Base-by-base conservation (phyloP, 2,797 vertebrate species). In the Pseudopleuronectes americanus region DNA sequence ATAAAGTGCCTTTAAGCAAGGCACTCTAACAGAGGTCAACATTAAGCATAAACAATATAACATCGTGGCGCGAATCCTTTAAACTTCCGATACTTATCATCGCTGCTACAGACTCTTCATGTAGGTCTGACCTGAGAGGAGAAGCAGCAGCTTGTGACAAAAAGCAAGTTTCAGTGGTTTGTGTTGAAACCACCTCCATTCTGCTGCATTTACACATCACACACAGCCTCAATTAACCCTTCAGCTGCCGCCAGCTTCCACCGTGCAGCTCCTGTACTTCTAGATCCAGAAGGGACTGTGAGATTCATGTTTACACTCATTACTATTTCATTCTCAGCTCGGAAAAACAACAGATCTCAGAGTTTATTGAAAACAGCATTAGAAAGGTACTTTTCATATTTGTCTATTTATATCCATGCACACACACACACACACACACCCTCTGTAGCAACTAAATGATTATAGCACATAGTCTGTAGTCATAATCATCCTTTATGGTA, bases 111-210 rank as follows among this genome's bases (percentile, higher is more conserved):
- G 67, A 68, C 61, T 28, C 57, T 3, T 24, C 17, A 43, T 57
- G 19, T 51, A 28, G 41, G 6, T 54, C 24, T 59, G 71, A 57
- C 63, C 53, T 24, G 45, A 71, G 45, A 59, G 38, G 23, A 48
- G 55, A 79, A 41, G 36, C 45, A 63, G 60, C 21, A 54, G 28
- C 51, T 74, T 72, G 58, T 74, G 69, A 89, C 74, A 84, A 84
- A 77, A 70, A 73, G 21, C 10, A 31, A 83, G 88, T 93, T 93
- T 92, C 90, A 63, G 90, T 93, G 90, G 89, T 92, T 92, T 79
- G 41, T 71, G 43, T 55, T 69, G 22, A 90, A 93, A 92, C 91
- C 89, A 73, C 86, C 81, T 81, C 52, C 68, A 57, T 70, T 31
- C 57, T 64, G 41, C 55, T 76, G 43, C 41, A 9, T 76, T 38